phyloP scores from a whole-genome alignment of 2,888 invertebrate species.

The Hanleya hanleyi region DNA sequence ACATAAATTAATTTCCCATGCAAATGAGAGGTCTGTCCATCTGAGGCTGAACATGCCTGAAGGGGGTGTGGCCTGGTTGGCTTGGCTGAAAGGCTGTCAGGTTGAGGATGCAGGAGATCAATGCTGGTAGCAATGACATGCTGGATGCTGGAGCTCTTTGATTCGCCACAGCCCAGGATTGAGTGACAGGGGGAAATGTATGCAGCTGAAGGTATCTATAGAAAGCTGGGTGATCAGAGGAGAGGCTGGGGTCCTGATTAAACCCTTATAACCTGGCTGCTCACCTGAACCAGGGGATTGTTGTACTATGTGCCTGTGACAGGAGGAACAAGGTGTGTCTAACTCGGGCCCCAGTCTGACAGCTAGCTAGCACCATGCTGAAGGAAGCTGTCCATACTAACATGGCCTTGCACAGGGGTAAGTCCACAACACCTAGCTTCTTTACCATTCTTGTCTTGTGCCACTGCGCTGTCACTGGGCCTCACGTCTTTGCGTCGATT shows the following conservation, averaged over 20 bases:
- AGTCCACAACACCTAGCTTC: too few relatives aligned
- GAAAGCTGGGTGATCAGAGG: neutral
- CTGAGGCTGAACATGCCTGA: neutral
- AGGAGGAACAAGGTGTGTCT: neutral
- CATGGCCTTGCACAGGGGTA: neutral
- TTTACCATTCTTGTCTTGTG: too few relatives aligned
- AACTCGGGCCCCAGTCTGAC: neutral
- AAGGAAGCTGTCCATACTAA: neutral
- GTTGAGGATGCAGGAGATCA: neutral
- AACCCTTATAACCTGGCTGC: neutral
- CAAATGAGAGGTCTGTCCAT: neutral
- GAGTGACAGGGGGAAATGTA: neutral
- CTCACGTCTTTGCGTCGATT: too few relatives aligned
- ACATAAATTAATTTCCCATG: constrained; percentile 7
- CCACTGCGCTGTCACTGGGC: too few relatives aligned
- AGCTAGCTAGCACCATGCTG: neutral
- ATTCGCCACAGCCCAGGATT: neutral
- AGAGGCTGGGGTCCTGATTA: neutral
- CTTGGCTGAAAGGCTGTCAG: neutral
- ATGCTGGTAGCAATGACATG: neutral
- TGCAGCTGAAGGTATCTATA: constrained; percentile 3
- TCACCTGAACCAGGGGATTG: neutral
- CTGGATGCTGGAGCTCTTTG: neutral
- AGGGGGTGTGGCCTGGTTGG: neutral
- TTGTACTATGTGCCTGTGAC: constrained; percentile 7